Base-by-base conservation (phyloP, 2,113 vertebrate species). In the Indicator indicator region DNA sequence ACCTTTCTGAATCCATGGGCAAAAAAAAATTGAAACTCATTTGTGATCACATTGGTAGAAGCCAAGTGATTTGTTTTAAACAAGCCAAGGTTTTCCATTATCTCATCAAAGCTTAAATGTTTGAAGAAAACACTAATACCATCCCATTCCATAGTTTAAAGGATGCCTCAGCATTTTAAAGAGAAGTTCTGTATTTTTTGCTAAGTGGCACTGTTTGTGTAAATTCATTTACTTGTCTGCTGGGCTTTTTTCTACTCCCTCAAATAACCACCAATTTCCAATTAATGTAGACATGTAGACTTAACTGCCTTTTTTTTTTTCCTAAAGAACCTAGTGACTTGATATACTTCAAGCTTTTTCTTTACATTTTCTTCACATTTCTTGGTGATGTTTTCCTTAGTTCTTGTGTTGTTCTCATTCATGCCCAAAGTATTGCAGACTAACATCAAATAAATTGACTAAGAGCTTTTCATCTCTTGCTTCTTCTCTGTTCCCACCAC, bases 21-120 rank as follows among this genome's bases (percentile, higher is more conserved):
- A 97, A 97, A 98, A 97, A 96, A 59, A 55, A 28, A 55, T 26
- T 92, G 56, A 95, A 83, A 95, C 62, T 88, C 70, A 86, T 87
- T 95, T 96, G 71, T 63, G 17, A 84, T 89, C 74, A 60, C 33
- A 3, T 88, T 90, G 63, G 24, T 87, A 90, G 91, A 91, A 91
- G 82, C 44, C 40, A 89, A 93, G 64, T 70, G 83, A 95, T 89
- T 88, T 60, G 72, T 87, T 94, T 93, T 93, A 93, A 96, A 90
- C 73, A 97, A 97, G 67, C 96, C 96, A 93, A 93, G 96, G 96
- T 97, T 97, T 97, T 95, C 95, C 83, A 93, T 97, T 95, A 94
- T 62, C 82, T 97, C 86, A 58, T 87, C 17, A 67, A 93, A 60
- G 26, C 56, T 59, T 82, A 70, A 85, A 75, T 79, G 24, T 94